These are phyloP conservation scores for Brachionus koreanus DNA, from an alignment of 1,140 invertebrate genomes.

Conservation along the genomic window DNA sequence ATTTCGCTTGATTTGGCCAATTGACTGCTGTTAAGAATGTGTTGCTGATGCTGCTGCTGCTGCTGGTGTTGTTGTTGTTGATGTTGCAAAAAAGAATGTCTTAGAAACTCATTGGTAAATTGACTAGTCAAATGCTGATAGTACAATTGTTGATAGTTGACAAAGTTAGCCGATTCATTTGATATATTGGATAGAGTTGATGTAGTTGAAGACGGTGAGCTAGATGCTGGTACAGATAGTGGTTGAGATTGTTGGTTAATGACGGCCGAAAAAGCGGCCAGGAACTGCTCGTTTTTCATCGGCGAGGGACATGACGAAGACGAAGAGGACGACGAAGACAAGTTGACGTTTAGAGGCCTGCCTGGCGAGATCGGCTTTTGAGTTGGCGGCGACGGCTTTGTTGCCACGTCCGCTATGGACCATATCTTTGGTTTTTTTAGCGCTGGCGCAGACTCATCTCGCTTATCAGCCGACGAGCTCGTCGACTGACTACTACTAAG, in stretches of 20 bases:
- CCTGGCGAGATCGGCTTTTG: neutral
- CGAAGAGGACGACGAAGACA: constrained; percentile 19
- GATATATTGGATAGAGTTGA: neutral
- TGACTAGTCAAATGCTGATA: constrained; percentile 44
- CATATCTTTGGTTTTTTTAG: constrained; percentile 41
- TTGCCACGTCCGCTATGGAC: constrained; percentile 43
- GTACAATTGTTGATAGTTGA: constrained; percentile 39
- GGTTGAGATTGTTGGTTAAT: neutral
- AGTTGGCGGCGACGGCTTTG: neutral
- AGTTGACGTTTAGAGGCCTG: neutral
- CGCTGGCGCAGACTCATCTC: neutral
- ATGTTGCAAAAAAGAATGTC: constrained; percentile 6
- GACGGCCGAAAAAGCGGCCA: constrained; percentile 1
- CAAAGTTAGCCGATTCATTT: neutral
- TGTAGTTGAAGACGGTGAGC: constrained; percentile 28
- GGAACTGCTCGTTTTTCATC: constrained; percentile 19
- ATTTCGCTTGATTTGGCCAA: neutral
- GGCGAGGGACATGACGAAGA: constrained; percentile 38
- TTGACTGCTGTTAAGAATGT: too few relatives aligned
- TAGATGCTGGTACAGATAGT: constrained; percentile 9
- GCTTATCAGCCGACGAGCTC: neutral
- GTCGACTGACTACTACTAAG: too few relatives aligned
- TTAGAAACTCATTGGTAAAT: constrained; percentile 27
- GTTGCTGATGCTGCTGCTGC: neutral
- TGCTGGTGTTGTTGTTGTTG: too few relatives aligned